Base-by-base conservation (phyloP, 2,113 vertebrate genomes). In the Aix galericulata region DNA sequence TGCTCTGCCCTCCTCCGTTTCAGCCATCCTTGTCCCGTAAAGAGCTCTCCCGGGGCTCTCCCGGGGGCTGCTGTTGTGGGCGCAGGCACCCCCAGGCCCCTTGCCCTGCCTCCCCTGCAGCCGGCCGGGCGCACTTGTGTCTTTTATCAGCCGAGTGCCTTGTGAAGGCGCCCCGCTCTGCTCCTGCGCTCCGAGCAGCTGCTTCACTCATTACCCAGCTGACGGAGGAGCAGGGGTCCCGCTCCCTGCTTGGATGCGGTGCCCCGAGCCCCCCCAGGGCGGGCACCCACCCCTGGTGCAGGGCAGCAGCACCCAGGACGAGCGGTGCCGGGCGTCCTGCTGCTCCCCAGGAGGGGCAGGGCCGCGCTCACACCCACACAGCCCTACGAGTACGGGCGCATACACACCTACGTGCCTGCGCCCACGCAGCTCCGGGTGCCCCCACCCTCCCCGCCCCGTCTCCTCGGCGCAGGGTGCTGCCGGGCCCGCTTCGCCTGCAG, bases 1-100 rank as follows among this genome's bases (percentile, higher is more conserved):
- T 82, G 8, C 34, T 82, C 34, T 82, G 36, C 64, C 44, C 79
- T 86, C 59, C 79, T 92, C 82, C 84, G 31, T 93, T 88, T 80
- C 82, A 95, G 58, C 69, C 73, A 86, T 85, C 16, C 53, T 31
- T 75, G 32, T 9, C 60, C 46, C 1, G 0, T 38, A 67, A 31
- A 46, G 53, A n/a, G n/a, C n/a, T n/a, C n/a, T n/a, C n/a, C n/a
- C n/a, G n/a, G n/a, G n/a, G n/a, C n/a, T n/a, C n/a, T n/a, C n/a
- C n/a, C 0, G 0, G 42, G 77, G 74, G 31, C 44, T 67, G 36
- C 55, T 67, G 56, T 13, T 83, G 72, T 50, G 4, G 1, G 36
- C 11, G 53, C 36, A 60, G 72, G 29, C 10, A 53, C 32, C 20
- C 17, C 82, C 53, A 2, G 4, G 17, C 83, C 94, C 76, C 48